Conservation (phyloP, 2,797 vertebrate genomes). For the Peromyscus aztecus region DNA sequence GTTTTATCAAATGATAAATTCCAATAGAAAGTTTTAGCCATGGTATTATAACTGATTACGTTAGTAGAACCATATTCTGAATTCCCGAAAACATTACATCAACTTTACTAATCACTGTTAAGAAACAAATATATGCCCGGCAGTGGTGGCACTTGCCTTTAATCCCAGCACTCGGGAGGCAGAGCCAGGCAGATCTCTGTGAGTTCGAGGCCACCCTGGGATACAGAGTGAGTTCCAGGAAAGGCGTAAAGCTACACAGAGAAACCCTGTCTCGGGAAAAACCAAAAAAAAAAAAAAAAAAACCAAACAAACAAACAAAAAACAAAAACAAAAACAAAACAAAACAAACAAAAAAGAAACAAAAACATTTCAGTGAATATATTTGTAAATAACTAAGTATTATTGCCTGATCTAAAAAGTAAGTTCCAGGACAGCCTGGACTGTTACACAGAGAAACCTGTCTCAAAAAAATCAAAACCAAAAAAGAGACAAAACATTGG, state of each 20-base stretch:
- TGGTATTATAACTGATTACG: conserved; percentile 2
- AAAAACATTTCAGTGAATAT: neutral
- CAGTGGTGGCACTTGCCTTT: neutral
- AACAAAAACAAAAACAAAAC: neutral
- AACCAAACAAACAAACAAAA: too few relatives aligned
- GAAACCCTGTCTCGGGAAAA: too few relatives aligned
- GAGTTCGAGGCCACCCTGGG: too few relatives aligned
- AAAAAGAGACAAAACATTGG: neutral
- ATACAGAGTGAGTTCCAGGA: too few relatives aligned
- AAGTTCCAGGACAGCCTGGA: neutral
- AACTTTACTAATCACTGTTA: conserved; percentile 42
- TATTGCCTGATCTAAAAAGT: neutral
- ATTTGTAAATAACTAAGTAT: conserved; percentile 43
- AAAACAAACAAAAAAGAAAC: neutral
- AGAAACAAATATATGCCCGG: neutral
- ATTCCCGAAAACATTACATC: conserved; percentile 52
- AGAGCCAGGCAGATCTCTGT: too few relatives aligned
- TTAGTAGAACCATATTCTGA: neutral
- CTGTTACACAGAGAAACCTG: neutral
- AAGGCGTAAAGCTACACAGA: too few relatives aligned
- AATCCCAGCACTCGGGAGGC: neutral
- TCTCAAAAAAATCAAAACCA: neutral
- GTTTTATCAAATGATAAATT: conserved; percentile 54
- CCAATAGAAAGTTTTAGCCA: conserved; percentile 30
- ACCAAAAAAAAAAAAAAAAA: neutral